phyloP scores from a whole-genome alignment of 2,888 invertebrate species.

The Dromius quadrimaculatus region DNA sequence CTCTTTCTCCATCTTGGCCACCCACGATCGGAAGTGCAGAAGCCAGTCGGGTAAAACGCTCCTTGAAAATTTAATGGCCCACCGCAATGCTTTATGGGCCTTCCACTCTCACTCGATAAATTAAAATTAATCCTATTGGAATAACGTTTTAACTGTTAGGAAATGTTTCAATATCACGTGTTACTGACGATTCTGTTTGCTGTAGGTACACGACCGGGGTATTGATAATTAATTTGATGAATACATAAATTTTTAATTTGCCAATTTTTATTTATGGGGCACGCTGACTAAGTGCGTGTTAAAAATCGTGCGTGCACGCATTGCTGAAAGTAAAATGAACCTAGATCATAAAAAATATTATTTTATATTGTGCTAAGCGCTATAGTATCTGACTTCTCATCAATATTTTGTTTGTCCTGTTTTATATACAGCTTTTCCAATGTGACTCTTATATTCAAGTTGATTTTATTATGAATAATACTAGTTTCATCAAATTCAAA shows the following conservation, averaged over 20 bases:
- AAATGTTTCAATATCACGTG: neutral
- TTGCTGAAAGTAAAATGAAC: too few species aligned
- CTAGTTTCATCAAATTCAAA: too few species aligned
- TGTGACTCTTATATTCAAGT: too few species aligned
- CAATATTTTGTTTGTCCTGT: too few species aligned
- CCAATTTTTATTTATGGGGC: too few species aligned
- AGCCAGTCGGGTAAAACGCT: constrained; percentile 24
- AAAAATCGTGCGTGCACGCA: too few species aligned
- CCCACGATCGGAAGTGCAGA: constrained; percentile 39
- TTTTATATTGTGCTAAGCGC: too few species aligned
- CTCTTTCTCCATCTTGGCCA: constrained; percentile 18
- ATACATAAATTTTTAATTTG: constrained; percentile 14
- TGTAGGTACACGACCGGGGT: constrained; percentile 1
- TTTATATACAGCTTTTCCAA: too few species aligned
- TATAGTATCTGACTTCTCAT: too few species aligned
- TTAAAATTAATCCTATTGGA: constrained; percentile 2
- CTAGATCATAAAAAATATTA: too few species aligned
- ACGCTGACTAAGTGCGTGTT: too few species aligned
- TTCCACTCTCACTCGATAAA: constrained; percentile 3
- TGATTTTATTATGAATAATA: too few species aligned
- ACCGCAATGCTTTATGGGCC: constrained; percentile 7
- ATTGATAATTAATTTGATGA: neutral
- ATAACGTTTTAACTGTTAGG: neutral
- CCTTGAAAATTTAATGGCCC: constrained; percentile 27
- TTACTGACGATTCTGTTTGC: constrained; percentile 3